Conservation (phyloP, 2,888 invertebrate genomes). For the Eristalis pertinax region DNA sequence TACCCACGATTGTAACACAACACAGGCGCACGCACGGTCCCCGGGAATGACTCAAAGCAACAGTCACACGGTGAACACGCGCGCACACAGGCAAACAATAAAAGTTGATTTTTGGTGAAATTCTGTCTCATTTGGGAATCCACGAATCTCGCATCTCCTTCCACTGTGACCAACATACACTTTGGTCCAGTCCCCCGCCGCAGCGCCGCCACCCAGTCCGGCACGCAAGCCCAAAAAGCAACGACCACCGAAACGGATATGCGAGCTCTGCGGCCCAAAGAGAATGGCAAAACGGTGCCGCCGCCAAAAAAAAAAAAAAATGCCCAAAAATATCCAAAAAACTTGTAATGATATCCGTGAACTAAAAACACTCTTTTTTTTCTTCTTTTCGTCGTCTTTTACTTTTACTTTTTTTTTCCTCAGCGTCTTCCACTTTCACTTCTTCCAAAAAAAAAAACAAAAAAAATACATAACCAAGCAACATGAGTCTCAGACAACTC, state of each 20-base stretch:
- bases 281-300: constrained; percentile 36
- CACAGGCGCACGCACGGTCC: not conserved
- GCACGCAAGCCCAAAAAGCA: constrained; percentile 11
- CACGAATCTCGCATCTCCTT: constrained; percentile 19
- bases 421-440: constrained; percentile 1
- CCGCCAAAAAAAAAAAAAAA: not conserved
- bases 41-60: not conserved
- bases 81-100: constrained; percentile 11
- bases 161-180: constrained; percentile 45
- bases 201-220: no score
- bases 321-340: constrained; percentile 57
- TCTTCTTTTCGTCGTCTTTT: not conserved
- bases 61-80: not conserved
- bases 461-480: constrained; percentile 4
- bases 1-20: not conserved
- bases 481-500: constrained; percentile 9
- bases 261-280: constrained; percentile 46
- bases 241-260: constrained; percentile 53
- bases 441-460: constrained; percentile 31
- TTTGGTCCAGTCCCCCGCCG: constrained; percentile 14
- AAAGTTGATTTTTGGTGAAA: constrained; percentile 43
- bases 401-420: constrained; percentile 2
- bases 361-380: constrained; percentile 8
- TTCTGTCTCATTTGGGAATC: constrained; percentile 22
- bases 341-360: constrained; percentile 66